Percentiles rank a stretch among this genome's conserved stretches.
These are phyloP conservation scores for Guaruba guarouba DNA, from an alignment of 2,113 vertebrate species.

Conservation along the genomic window DNA sequence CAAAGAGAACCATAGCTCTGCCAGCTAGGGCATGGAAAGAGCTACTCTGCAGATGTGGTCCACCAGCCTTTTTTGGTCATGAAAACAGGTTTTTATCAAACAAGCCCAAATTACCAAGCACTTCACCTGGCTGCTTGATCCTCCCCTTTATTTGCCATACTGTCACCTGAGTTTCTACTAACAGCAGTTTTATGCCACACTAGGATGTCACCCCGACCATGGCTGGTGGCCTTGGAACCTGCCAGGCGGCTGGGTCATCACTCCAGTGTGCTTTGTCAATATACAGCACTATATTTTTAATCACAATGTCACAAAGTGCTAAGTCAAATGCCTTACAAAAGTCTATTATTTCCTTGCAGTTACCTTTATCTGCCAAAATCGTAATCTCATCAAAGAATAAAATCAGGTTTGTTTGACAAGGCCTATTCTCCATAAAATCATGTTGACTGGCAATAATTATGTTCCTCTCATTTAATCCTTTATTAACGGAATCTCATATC, in stretches of 20 bases:
- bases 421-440: constrained; percentile 6
- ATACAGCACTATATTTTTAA: background rate
- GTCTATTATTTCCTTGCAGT: constrained; percentile 9
- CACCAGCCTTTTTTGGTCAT: background rate
- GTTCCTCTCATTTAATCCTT: constrained; percentile 33
- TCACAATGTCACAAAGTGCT: background rate
- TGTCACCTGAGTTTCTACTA: background rate
- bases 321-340: background rate
- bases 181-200: fast-evolving
- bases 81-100: background rate
- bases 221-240: background rate
- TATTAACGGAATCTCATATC: constrained; percentile 39
- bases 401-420: constrained; percentile 60
- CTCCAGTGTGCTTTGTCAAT: fast-evolving
- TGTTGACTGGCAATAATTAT: constrained; percentile 50
- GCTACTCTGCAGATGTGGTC: background rate
- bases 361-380: constrained; percentile 49
- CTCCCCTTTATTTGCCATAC: background rate
- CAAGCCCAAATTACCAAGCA: fast-evolving
- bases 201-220: fast-evolving
- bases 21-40: background rate
- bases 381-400: constrained; percentile 49
- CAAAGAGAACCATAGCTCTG: background rate
- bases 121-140: background rate
- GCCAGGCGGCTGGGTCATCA: background rate